Evolutionary conservation across 2,797 vertebrate genomes (phyloP).

Genomic region (Sebastes taczanowskii): DNA sequence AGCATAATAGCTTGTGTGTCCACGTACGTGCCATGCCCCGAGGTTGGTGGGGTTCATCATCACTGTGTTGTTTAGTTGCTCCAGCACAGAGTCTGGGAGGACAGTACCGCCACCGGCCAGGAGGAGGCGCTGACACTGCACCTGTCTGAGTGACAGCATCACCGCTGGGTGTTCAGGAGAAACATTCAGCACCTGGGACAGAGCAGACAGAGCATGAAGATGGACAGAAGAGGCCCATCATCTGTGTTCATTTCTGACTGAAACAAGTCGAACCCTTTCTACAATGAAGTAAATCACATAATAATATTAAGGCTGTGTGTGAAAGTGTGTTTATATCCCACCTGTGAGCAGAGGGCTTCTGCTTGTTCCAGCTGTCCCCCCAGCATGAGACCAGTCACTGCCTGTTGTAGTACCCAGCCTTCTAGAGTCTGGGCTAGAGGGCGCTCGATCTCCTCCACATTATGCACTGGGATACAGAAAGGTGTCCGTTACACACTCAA

Average conservation of each 20-base stretch:
- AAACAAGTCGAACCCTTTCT: not conserved
- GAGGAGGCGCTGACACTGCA: conserved; percentile 91
- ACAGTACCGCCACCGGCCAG: conserved; percentile 73
- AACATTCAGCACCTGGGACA: conserved; percentile 85
- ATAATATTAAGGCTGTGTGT: not conserved
- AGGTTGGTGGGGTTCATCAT: conserved; percentile 87
- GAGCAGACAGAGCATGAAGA: not conserved
- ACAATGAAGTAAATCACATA: not conserved
- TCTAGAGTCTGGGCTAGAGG: conserved; percentile 85
- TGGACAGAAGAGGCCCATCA: not conserved
- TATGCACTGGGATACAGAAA: conserved; percentile 80
- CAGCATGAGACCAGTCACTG: conserved; percentile 87
- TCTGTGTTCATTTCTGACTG: not conserved
- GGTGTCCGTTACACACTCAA: not conserved
- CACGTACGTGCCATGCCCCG: conserved; percentile 92
- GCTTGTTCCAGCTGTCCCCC: conserved; percentile 88
- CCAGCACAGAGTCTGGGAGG: conserved; percentile 86
- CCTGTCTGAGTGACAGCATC: conserved; percentile 89
- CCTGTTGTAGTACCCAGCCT: conserved; percentile 91
- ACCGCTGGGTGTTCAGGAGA: conserved; percentile 88
- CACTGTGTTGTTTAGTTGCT: conserved; percentile 89
- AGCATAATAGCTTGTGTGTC: not conserved
- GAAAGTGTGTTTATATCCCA: conserved; percentile 55
- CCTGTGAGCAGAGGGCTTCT: conserved; percentile 92
- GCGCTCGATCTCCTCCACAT: conserved; percentile 75